phyloP scores from a whole-genome alignment of 2,113 vertebrate genomes.

The Alligator sinensis region DNA sequence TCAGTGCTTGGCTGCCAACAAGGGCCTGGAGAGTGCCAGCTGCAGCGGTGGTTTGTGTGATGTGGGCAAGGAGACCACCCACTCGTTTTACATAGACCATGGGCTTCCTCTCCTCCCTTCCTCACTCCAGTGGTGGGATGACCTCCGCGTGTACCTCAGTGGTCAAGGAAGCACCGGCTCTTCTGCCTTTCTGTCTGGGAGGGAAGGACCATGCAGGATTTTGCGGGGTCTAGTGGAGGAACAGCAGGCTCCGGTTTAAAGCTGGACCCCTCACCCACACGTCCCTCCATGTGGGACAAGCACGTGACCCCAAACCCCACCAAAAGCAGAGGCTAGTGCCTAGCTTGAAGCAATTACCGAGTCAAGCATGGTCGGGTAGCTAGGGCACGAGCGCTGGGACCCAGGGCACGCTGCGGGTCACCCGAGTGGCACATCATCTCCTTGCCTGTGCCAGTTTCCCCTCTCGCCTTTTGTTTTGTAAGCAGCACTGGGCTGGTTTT shows the following conservation, averaged over 20 bases:
- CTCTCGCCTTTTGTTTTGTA: background rate
- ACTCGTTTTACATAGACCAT: background rate
- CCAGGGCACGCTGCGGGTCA: no score
- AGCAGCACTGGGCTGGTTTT: background rate
- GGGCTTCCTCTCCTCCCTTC: background rate
- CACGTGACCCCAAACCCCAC: background rate
- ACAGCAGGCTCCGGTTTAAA: background rate
- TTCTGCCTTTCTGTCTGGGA: background rate
- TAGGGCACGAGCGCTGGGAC: no score
- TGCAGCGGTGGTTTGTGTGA: background rate
- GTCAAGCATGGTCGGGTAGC: no score
- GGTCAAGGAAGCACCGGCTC: background rate
- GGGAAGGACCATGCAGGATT: background rate
- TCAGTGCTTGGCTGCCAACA: background rate
- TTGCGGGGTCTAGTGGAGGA: background rate
- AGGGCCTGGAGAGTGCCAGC: background rate
- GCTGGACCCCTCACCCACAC: background rate
- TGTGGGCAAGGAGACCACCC: background rate
- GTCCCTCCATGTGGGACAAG: background rate
- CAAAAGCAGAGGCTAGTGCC: background rate
- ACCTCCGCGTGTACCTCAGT: background rate
- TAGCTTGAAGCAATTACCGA: no score
- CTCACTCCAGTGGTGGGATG: background rate
- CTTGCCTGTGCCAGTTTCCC: background rate
- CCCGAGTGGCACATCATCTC: no score